Conservation (phyloP, 2,797 vertebrate species). For the Graptemys geographica region DNA sequence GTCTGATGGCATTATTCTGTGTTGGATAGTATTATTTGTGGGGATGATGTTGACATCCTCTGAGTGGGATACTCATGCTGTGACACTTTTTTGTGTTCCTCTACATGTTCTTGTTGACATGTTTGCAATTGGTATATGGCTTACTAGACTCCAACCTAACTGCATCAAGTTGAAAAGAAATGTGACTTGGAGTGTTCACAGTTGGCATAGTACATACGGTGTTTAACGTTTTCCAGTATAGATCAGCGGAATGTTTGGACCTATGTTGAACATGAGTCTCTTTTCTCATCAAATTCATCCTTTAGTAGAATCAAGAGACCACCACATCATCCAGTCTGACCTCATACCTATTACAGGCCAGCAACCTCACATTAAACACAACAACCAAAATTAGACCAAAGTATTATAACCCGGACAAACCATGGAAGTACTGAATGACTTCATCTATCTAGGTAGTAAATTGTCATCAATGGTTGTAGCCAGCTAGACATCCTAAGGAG, state of each 20-base stretch:
- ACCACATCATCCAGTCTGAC: too few relatives aligned
- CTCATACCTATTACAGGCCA: too few relatives aligned
- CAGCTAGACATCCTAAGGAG: too few relatives aligned
- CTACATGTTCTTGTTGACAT: background rate
- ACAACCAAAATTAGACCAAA: too few relatives aligned
- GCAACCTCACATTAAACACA: too few relatives aligned
- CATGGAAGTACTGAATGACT: too few relatives aligned
- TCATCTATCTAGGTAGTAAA: too few relatives aligned
- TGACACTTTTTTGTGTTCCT: background rate
- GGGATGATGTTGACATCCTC: background rate
- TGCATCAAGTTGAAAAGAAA: background rate
- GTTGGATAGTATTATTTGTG: background rate
- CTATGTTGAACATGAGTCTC: background rate
- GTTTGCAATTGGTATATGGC: background rate
- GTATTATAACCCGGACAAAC: too few relatives aligned
- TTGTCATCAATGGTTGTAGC: too few relatives aligned
- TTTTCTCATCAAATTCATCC: constrained; percentile 10
- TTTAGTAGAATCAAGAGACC: background rate
- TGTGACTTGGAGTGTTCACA: background rate
- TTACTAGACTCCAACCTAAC: background rate
- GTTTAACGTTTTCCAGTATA: background rate
- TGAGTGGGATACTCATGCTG: background rate
- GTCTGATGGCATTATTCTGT: background rate
- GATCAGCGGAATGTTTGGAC: background rate
- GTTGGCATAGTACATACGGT: background rate